Evolutionary conservation across 2,888 invertebrate species (phyloP), one percentile per base, ranked within the genome.

Genomic region (Galeopsomyia nigrocyanea): DNA sequence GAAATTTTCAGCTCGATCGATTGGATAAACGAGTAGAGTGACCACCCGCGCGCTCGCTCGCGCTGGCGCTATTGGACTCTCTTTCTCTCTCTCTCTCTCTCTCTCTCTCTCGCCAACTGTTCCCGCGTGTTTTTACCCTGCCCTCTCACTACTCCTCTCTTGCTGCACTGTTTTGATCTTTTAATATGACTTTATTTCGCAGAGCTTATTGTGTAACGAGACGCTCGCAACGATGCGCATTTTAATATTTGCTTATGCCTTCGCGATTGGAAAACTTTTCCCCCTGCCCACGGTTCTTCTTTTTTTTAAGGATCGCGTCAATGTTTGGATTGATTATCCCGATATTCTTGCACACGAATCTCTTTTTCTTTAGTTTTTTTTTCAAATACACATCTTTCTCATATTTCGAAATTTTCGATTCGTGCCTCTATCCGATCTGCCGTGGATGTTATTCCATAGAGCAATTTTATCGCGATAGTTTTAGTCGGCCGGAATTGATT

Each of bases 1-100:
- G 78, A 81, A 82, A 83, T 83, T 82, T 80, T 80, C 78, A 80
- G 79, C 79, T 79, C 81, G 81, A 80, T 83, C 80, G 81, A 82
- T 82, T 80, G 82, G 79, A 81, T 78, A 81, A 81, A 79, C 79
- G 80, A 78, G 79, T 61, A 68, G 56, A 58, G 65, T 57, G 21
- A 26, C 26, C 31, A 57, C 22, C 57, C 62, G 62, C 50, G 47
- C 14, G 58, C n/a, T 57, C 26, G 64, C 50, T 22, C 46, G 39
- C 17, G 50, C 57, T n/a, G 21, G 46, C 3, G 53, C 19, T 39
- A 13, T 39, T 10, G 39, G 39, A 39, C 39, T 66, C 60, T 60
- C 68, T 61, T 47, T 57, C 62, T 26, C 47, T 62, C 62, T 57
- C 46, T 39, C 31, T 47, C n/a, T 21, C 63, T 63, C 49, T 17